Conservation (phyloP, 2,888 invertebrate genomes). For the Trichopria drosophilae region DNA sequence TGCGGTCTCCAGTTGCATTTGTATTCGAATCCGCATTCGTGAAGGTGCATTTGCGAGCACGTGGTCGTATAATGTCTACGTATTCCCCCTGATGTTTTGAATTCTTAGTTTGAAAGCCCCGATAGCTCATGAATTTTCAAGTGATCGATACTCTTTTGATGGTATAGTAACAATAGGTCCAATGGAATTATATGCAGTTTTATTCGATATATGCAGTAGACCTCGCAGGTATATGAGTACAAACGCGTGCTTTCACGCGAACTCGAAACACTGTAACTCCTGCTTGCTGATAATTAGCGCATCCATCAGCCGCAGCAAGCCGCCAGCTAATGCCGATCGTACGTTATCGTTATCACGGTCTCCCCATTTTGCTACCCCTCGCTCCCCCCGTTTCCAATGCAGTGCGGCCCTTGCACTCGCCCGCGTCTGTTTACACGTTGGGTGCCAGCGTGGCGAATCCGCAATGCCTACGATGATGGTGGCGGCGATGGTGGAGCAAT, state of each 20-base stretch:
- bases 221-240: too few relatives aligned
- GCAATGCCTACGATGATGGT: too few relatives aligned
- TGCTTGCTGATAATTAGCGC: slow-evolving; percentile 60
- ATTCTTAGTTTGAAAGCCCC: too few relatives aligned
- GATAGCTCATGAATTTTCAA: too few relatives aligned
- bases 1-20: slow-evolving; percentile 34
- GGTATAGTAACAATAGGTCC: too few relatives aligned
- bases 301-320: slow-evolving; percentile 59
- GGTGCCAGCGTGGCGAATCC: background rate
- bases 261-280: slow-evolving; percentile 56
- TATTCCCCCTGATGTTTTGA: too few relatives aligned
- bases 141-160: too few relatives aligned
- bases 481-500: background rate
- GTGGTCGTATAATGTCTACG: too few relatives aligned
- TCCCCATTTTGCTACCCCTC: slow-evolving; percentile 53
- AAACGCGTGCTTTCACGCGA: slow-evolving; percentile 41
- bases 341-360: slow-evolving; percentile 59
- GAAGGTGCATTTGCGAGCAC: too few relatives aligned
- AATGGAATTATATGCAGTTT: too few relatives aligned
- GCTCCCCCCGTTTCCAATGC: slow-evolving; percentile 13
- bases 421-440: background rate
- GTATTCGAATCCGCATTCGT: too few relatives aligned
- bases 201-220: too few relatives aligned
- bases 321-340: slow-evolving; percentile 59
- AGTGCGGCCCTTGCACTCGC: slow-evolving; percentile 12